A percentile compares a stretch with the other conserved stretches of the same genome.
phyloP scores from a whole-genome alignment of 2,888 invertebrate species.

The Apeira syringaria region DNA sequence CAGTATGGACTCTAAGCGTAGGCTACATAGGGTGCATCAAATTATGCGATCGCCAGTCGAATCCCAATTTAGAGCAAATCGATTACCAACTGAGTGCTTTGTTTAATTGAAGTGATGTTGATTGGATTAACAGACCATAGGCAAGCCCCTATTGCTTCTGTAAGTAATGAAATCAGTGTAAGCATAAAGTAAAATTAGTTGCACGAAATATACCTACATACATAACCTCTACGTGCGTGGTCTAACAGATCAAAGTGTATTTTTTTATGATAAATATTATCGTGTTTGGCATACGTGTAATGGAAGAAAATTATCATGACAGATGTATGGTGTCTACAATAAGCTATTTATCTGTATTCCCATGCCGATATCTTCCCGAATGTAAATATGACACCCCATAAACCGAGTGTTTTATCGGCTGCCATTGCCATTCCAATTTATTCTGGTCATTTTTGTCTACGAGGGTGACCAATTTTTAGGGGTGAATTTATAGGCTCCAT shows the following conservation, averaged over 20 bases:
- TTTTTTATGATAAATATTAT: no score
- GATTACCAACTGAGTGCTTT: slow-evolving; percentile 70
- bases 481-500: slow-evolving; percentile 71
- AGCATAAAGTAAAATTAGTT: slow-evolving; percentile 39
- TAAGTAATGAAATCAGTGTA: slow-evolving; percentile 45
- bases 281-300: neutral
- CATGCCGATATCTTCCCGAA: slow-evolving; percentile 72
- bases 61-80: slow-evolving; percentile 67
- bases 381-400: slow-evolving; percentile 84
- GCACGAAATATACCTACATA: slow-evolving; percentile 16
- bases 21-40: slow-evolving; percentile 52
- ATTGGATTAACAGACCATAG: slow-evolving; percentile 62
- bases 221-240: no score
- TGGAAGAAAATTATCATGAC: slow-evolving; percentile 1
- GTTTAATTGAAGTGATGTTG: slow-evolving; percentile 71
- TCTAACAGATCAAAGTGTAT: neutral
- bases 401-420: slow-evolving; percentile 81
- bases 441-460: slow-evolving; percentile 81
- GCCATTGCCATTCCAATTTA: slow-evolving; percentile 81
- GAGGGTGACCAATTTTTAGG: slow-evolving; percentile 79
- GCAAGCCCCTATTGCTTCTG: slow-evolving; percentile 42
- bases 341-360: slow-evolving; percentile 65
- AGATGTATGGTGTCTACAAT: slow-evolving; percentile 34
- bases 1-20: slow-evolving; percentile 16
- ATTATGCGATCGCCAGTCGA: slow-evolving; percentile 54